Base-by-base conservation (phyloP, 2,888 invertebrate species). In the Scaptomyza flava region DNA sequence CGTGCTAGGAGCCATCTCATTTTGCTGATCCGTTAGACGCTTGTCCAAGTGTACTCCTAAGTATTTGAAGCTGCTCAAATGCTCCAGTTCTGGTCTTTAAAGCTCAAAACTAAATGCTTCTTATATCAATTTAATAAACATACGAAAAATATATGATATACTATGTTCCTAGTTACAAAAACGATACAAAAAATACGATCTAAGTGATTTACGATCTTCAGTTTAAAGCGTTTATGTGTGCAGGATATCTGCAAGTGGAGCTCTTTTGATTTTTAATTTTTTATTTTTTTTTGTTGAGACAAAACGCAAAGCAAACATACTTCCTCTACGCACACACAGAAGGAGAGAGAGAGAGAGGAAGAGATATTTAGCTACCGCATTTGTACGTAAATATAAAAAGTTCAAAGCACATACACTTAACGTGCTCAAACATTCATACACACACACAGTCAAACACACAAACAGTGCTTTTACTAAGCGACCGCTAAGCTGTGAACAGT, bases 381-480 rank as follows among this genome's bases (percentile, higher is more conserved):
- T 79, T 80, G 74, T 80, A 80, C 83, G 83, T 72, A 77, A 85
- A 81, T 86, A 77, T 80, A 67, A 79, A 84, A 82, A 82, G 81
- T 82, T 82, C 85, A 82, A 87, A 82, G 82, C 81, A 87, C 71
- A 87, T 60, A 77, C 82, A 81, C 81, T 79, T 87, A 81, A 63
- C 77, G 73, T 81, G 57, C 77, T 76, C 69, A 84, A 72, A 84
- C 68, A 76, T 47, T 54, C 61, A 74, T 52, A 54, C 67, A 59
- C 53, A 58, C 56, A 12, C 36, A 14, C 47, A 23, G 17, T 23
- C 27, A 27, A 27, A 27, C 27, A 59, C 43, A 52, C 27, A 45
- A 34, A 1, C 11, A 11, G 34, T 34, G 72, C 53, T 52, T 72
- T 57, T 38, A n/a, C 62, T 75, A 61, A 75, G 68, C 79, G 60